phyloP scores from a whole-genome alignment of 2,797 vertebrate species.

The Philypnodon macrostomus region DNA sequence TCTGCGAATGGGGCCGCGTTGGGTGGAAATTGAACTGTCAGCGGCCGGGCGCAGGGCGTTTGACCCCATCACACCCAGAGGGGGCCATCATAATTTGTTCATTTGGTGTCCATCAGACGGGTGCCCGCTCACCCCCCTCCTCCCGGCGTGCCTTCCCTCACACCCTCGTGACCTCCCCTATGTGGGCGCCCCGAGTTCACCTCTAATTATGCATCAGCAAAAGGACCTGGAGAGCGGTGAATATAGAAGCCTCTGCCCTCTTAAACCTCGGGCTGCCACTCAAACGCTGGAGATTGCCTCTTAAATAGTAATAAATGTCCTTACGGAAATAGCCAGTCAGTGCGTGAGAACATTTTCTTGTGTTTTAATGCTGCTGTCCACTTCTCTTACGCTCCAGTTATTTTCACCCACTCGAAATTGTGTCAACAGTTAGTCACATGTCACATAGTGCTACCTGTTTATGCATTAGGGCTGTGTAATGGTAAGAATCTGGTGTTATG shows the following conservation, averaged over 20 bases:
- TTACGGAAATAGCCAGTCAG: slow-evolving; percentile 77
- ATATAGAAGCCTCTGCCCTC: slow-evolving; percentile 73
- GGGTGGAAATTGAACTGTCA: slow-evolving; percentile 99
- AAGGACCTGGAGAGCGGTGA: slow-evolving; percentile 82
- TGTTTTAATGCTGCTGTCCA: slow-evolving; percentile 26
- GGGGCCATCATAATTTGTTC: slow-evolving; percentile 99
- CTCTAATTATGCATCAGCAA: slow-evolving; percentile 98
- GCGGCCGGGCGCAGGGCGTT: slow-evolving; percentile 92
- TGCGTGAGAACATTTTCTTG: slow-evolving; percentile 35
- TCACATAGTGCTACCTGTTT: too few relatives aligned
- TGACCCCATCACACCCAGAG: slow-evolving; percentile 99
- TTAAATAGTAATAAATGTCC: slow-evolving; percentile 92
- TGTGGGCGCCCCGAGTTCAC: slow-evolving; percentile 93
- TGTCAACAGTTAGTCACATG: slow-evolving; percentile 16
- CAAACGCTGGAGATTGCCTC: slow-evolving; percentile 88
- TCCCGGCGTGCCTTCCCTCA: slow-evolving; percentile 84
- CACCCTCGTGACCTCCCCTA: slow-evolving; percentile 92
- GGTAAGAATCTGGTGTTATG: too few relatives aligned
- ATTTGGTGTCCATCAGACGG: slow-evolving; percentile 99
- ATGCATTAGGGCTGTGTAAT: too few relatives aligned
- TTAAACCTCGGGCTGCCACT: slow-evolving; percentile 93
- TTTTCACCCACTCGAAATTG: background rate
- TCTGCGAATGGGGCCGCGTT: slow-evolving; percentile 90
- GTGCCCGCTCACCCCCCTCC: slow-evolving; percentile 86
- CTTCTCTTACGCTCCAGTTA: background rate